Evolutionary conservation across 1,140 invertebrate species (phyloP), one percentile per base, ranked within the genome.

Genomic region (Papilio polyxenes): DNA sequence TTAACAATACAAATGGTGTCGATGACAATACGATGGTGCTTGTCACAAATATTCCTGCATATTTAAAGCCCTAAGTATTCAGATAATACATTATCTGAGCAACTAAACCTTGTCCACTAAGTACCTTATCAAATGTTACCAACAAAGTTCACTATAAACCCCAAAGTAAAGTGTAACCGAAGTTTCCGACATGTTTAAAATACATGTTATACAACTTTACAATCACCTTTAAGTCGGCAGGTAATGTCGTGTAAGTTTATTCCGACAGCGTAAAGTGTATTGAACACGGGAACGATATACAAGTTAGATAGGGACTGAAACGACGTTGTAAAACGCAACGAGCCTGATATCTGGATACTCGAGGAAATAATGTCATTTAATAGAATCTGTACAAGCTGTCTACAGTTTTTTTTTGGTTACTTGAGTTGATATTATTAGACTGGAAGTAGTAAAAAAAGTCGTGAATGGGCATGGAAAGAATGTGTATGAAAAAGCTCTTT

Each of bases 291-390:
- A 3, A 72, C 65, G 65, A 72, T 72, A 72, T 40, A 72, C 31
- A 31, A 37, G 5, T 72, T 15, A 72, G 65, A 72, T 72, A 72
- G 65, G 65, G 65, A 37, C 65, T 72, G 31, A 15, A 72, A 72
- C 65, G 65, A 72, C 65, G 65, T 37, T 72, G 65, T 72, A 72
- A 72, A 72, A 72, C 65, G 65, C 65, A 72, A 72, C 31, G 65
- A 72, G 13, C 31, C 31, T 40, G 65, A 72, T 72, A 72, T 72
- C 65, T 72, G 65, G 40, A 72, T 72, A 72, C 65, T 72, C 11
- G 13, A 72, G 65, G 65, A 72, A 72, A 72, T 72, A 37, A 72
- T 72, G 23, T 72, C 65, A 37, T 72, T 37, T 15, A 72, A 72
- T 13, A 72, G 23, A 72, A 72, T 40, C 65, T 72, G 31, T 37